Base-by-base conservation (phyloP, 2,888 invertebrate species). In the Conops quadrifasciatus region DNA sequence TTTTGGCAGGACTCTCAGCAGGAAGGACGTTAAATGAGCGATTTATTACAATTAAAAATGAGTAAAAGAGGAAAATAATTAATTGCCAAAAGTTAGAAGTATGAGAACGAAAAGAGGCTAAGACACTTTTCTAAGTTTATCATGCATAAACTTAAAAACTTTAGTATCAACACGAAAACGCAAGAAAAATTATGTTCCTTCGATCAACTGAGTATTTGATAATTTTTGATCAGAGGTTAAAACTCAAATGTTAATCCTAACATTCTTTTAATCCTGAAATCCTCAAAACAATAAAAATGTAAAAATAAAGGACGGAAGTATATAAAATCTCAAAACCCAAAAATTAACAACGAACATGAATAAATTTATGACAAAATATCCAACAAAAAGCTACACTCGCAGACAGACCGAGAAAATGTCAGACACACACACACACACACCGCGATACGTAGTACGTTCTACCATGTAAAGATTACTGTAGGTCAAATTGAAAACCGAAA, bases 401-500 rank as follows among this genome's bases (percentile, higher is more conserved):
- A 36, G 5, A 36, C 36, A 36, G 36, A 7, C 9, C 36, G 9
- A 49, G 19, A 49, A 49, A 49, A 49, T 49, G 11, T 5, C 30
- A 60, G 13, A 30, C 59, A 30, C 21, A 24, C 16, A 43, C 21
- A 15, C 63, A 36, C 28, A 62, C 53, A 13, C 62, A 62, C 21
- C 9, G 13, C 16, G 43, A 43, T n/a, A 43, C 13, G 19, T 30
- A 24, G 4, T 19, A 19, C 19, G 63, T 26, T 13, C 13, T 21
- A 21, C 56, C 13, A 26, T 24, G 56, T 36, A 36, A 36, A 9
- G 36, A 36, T 21, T 24, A 24, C 16, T 43, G 67, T 1, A 24
- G 21, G 67, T 13, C 15, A 58, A 58, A 36, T 26, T 45, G 67
- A 24, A 56, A 67, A 58, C 58, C 43, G 43, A 36, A 56, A n/a